Conservation (phyloP, 2,797 vertebrate species). For the Iguana delicatissima region DNA sequence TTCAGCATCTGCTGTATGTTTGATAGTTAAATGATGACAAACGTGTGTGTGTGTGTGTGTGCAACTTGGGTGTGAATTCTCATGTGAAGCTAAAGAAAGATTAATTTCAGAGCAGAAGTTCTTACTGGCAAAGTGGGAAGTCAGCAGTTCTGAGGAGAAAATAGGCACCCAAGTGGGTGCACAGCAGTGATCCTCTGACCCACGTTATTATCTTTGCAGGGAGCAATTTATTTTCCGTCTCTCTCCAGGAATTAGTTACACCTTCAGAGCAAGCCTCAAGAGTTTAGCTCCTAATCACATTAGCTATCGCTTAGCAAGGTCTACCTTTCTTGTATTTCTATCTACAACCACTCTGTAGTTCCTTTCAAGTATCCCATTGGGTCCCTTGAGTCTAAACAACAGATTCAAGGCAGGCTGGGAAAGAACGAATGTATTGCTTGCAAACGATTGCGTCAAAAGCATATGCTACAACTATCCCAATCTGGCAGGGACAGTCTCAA, state of each 20-base stretch:
- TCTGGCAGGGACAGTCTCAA: too few species aligned
- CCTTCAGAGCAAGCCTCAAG: conserved; percentile 26
- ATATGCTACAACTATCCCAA: too few species aligned
- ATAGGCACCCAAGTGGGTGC: conserved; percentile 12
- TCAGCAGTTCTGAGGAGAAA: conserved; percentile 13
- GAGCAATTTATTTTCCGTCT: conserved; percentile 39
- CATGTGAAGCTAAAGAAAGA: conserved; percentile 8
- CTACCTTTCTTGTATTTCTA: conserved; percentile 1
- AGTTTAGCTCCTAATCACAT: conserved; percentile 25
- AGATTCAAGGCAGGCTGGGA: background rate
- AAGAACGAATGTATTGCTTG: background rate
- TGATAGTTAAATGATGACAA: background rate
- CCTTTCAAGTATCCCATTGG: background rate
- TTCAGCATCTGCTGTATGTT: background rate
- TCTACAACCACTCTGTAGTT: background rate
- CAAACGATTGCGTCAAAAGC: background rate
- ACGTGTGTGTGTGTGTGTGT: background rate
- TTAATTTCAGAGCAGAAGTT: conserved; percentile 20
- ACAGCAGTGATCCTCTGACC: conserved; percentile 15
- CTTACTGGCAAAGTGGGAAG: background rate
- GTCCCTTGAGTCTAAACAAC: background rate
- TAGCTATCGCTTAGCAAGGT: conserved; percentile 18
- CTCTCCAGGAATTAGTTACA: conserved; percentile 29
- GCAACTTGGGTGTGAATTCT: background rate
- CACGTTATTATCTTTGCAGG: conserved; percentile 20